Percentiles rank a stretch among this genome's conserved stretches.
Conservation (phyloP, 2,888 invertebrate genomes). For the Rhagonycha lutea region DNA sequence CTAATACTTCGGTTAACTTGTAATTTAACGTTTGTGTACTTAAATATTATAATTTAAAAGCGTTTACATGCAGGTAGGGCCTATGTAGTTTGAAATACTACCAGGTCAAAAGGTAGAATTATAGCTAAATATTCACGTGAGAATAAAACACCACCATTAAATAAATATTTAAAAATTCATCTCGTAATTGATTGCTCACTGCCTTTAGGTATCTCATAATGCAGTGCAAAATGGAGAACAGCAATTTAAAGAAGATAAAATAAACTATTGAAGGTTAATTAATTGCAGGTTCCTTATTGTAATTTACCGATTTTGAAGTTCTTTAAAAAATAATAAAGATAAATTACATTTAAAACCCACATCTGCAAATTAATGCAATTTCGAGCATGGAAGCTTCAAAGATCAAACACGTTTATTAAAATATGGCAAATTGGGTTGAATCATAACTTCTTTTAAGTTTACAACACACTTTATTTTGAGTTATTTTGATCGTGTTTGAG, state of each 20-base stretch:
- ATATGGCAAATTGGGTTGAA: background rate
- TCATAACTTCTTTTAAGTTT: background rate
- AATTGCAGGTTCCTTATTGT: background rate
- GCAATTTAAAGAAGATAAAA: background rate
- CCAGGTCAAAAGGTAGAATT: constrained; percentile 1
- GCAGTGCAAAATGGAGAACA: background rate
- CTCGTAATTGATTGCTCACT: background rate
- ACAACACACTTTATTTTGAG: background rate
- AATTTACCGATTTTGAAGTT: background rate
- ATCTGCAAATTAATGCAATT: background rate
- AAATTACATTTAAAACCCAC: background rate
- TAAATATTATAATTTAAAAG: background rate
- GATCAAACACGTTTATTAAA: background rate
- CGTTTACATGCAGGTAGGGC: background rate
- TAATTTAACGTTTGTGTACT: background rate
- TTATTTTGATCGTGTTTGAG: background rate
- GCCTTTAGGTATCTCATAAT: background rate
- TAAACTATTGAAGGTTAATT: background rate
- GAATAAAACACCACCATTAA: background rate
- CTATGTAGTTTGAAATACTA: background rate
- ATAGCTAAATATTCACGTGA: background rate
- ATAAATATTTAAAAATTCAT: background rate
- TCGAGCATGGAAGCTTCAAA: background rate
- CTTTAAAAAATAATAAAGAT: background rate
- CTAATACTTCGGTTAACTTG: background rate